Evolutionary conservation across 2,888 invertebrate genomes (phyloP).

Genomic region (Cylloceria caligata): DNA sequence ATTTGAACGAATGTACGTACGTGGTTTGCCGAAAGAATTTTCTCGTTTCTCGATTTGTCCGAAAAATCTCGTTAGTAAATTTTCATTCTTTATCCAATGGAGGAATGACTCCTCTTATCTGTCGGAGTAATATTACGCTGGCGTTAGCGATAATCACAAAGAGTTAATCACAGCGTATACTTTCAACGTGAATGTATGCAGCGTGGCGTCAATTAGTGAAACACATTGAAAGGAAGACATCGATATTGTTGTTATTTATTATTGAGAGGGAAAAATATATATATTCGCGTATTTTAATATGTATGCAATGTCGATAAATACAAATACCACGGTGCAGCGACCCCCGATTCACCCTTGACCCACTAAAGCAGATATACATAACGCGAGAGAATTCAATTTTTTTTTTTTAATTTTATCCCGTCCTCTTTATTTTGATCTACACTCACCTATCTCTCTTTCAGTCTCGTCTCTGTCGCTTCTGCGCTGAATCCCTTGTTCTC

Average conservation of each 20-base stretch:
- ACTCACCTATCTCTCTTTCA: conserved; percentile 51
- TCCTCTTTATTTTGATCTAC: conserved; percentile 56
- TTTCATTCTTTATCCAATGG: neutral
- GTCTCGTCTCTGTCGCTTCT: conserved; percentile 57
- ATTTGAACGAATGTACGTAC: conserved; percentile 31
- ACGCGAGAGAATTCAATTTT: conserved; percentile 73
- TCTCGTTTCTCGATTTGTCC: conserved; percentile 16
- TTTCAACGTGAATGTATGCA: conserved; percentile 13
- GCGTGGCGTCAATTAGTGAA: conserved; percentile 53
- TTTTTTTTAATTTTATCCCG: conserved; percentile 54
- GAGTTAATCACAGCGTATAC: neutral
- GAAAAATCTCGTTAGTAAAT: neutral
- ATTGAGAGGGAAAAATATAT: neutral
- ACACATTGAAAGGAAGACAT: conserved; percentile 54
- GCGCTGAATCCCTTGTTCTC: conserved; percentile 42
- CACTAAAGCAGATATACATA: conserved; percentile 72
- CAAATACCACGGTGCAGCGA: conserved; percentile 64
- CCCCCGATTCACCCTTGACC: conserved; percentile 78
- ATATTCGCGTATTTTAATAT: conserved; percentile 54
- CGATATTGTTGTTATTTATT: conserved; percentile 36
- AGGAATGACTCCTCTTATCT: neutral
- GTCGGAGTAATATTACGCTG: conserved; percentile 29
- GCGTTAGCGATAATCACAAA: conserved; percentile 39
- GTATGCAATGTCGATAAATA: conserved; percentile 61
- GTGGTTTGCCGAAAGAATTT: conserved; percentile 33